Conservation (phyloP, 1,140 invertebrate species). For the Pseudachorutes palmiensis region DNA sequence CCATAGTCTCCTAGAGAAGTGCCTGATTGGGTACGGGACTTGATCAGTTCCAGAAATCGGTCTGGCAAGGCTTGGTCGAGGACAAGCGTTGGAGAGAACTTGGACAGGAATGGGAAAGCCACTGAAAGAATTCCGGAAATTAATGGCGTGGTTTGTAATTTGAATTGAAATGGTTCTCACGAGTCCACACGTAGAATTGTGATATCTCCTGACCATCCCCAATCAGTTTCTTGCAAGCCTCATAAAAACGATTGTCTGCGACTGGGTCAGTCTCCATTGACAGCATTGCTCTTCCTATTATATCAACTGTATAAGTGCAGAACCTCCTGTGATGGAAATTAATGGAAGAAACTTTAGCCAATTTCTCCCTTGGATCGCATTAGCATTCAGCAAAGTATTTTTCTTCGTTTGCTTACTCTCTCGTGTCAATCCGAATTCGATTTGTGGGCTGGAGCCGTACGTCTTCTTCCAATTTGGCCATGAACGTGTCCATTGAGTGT, state of each 20-base stretch:
- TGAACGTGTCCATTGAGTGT: neutral
- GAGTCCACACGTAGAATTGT: conserved; percentile 10
- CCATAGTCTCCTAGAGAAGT: conserved; percentile 13
- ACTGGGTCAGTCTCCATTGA: neutral
- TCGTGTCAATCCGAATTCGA: neutral
- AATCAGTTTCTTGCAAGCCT: conserved; percentile 10
- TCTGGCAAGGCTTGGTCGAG: conserved; percentile 5
- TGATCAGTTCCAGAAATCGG: neutral
- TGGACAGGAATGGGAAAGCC: conserved; percentile 9
- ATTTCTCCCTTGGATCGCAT: neutral
- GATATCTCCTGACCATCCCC: conserved; percentile 9
- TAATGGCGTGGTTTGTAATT: too few relatives aligned
- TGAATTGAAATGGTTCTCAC: too few relatives aligned
- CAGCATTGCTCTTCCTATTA: conserved; percentile 2
- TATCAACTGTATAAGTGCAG: conserved; percentile 11
- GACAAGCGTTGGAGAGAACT: conserved; percentile 7
- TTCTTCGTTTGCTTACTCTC: conserved; percentile 11
- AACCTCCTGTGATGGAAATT: conserved; percentile 3
- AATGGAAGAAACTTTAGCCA: neutral
- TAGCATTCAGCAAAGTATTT: neutral
- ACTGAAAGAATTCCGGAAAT: conserved; percentile 2
- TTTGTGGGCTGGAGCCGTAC: neutral
- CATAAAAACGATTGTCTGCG: conserved; percentile 2
- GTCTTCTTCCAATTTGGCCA: neutral
- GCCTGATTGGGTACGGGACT: neutral